A percentile compares a stretch with the other conserved stretches of the same genome.
phyloP scores from a whole-genome alignment of 2,113 vertebrate species.

The Onychostruthus taczanowskii region DNA sequence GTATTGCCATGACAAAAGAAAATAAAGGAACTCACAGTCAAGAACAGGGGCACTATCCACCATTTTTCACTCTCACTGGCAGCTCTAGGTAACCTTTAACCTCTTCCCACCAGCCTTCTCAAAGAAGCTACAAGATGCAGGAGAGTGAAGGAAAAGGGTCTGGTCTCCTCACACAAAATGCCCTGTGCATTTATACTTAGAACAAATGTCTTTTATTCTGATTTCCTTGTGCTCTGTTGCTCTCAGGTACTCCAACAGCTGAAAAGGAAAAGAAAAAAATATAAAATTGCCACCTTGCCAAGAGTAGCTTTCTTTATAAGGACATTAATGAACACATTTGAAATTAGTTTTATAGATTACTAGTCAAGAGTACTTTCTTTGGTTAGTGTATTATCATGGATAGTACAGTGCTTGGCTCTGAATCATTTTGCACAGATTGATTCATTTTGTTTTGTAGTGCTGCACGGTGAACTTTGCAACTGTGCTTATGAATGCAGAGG shows the following conservation, averaged over 20 bases:
- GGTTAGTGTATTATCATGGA: neutral
- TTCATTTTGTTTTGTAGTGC: neutral
- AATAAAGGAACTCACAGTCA: constrained; percentile 52
- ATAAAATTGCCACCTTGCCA: neutral
- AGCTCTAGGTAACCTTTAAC: constrained; percentile 70
- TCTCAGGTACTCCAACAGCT: constrained; percentile 7
- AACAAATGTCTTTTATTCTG: constrained; percentile 44
- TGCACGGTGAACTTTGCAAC: neutral
- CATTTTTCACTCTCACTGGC: constrained; percentile 70
- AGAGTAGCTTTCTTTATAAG: neutral
- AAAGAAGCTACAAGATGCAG: constrained; percentile 69
- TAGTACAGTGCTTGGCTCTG: neutral
- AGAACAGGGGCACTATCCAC: constrained; percentile 59
- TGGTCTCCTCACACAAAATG: constrained; percentile 4
- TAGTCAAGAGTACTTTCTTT: neutral
- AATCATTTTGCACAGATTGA: neutral
- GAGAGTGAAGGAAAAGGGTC: constrained; percentile 37
- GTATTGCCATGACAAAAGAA: constrained; percentile 65
- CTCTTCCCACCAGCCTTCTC: constrained; percentile 72
- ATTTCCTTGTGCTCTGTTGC: neutral
- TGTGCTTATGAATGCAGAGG: neutral
- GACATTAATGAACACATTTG: neutral
- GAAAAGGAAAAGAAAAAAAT: neutral
- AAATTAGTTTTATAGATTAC: neutral
- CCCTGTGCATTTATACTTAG: neutral